These are phyloP conservation scores for Enoplosus armatus DNA, from an alignment of 2,797 vertebrate species.

Conservation along the genomic window DNA sequence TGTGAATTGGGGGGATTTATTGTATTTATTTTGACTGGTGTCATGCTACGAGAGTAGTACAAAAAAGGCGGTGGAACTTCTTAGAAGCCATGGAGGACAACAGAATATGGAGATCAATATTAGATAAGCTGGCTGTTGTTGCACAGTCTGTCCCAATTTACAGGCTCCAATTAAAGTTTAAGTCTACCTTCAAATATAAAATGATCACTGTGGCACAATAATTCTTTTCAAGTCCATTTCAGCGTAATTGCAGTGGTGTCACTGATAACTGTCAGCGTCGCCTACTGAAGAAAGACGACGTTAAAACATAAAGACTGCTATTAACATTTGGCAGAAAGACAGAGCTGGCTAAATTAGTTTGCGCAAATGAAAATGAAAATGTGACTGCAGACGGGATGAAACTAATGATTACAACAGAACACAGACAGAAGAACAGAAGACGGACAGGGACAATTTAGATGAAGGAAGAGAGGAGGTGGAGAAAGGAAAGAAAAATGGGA, in stretches of 20 bases:
- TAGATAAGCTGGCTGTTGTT: constrained; percentile 28
- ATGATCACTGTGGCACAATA: constrained; percentile 37
- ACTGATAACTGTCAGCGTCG: constrained; percentile 53
- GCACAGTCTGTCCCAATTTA: constrained; percentile 17
- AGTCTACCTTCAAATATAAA: constrained; percentile 39
- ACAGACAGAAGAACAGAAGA: constrained; percentile 30
- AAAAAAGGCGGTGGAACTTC: not conserved
- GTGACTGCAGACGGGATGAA: constrained; percentile 29
- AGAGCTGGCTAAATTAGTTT: constrained; percentile 51
- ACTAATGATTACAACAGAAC: constrained; percentile 31
- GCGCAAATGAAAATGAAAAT: constrained; percentile 44
- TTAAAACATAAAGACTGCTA: constrained; percentile 58
- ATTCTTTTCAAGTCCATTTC: constrained; percentile 44
- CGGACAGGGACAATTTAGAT: constrained; percentile 31
- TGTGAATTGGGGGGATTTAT: not conserved
- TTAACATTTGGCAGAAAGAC: constrained; percentile 59
- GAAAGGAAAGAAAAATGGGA: constrained; percentile 9
- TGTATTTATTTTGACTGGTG: constrained; percentile 1
- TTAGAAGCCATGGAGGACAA: constrained; percentile 7
- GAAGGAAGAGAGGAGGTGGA: constrained; percentile 5
- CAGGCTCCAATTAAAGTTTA: constrained; percentile 50
- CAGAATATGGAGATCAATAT: constrained; percentile 29
- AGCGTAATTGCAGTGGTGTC: constrained; percentile 44
- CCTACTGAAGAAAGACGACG: constrained; percentile 42
- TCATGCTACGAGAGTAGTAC: not conserved